These are phyloP conservation scores for Lycodopsis pacificus DNA, from an alignment of 2,797 vertebrate species.

Conservation along the genomic window DNA sequence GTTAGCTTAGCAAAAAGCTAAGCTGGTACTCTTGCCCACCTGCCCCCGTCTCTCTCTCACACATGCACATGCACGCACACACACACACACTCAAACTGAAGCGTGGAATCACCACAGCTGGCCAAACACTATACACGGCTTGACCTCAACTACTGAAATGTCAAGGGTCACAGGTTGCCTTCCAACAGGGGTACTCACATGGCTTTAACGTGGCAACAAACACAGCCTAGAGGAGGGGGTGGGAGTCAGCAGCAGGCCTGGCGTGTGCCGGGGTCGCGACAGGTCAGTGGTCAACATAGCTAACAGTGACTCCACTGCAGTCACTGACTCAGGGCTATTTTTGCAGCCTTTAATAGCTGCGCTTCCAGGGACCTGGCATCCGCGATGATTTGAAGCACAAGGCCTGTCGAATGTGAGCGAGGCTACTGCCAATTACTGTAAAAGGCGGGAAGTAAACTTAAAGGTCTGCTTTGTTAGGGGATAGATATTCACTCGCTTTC, in stretches of 20 bases:
- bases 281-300: slow-evolving; percentile 62
- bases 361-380: slow-evolving; percentile 56
- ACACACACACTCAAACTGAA: slow-evolving; percentile 14
- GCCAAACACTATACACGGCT: slow-evolving; percentile 39
- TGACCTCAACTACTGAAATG: slow-evolving; percentile 58
- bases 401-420: slow-evolving; percentile 25
- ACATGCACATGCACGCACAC: too few relatives aligned
- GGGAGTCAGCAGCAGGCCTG: slow-evolving; percentile 46
- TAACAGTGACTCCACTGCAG: slow-evolving; percentile 60
- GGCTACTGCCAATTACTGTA: slow-evolving; percentile 45
- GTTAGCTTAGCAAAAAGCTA: background rate
- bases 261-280: slow-evolving; percentile 72
- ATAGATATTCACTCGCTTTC: slow-evolving; percentile 6
- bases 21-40: slow-evolving; percentile 21
- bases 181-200: slow-evolving; percentile 65
- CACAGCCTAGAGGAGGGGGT: slow-evolving; percentile 29
- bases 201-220: slow-evolving; percentile 68
- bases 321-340: slow-evolving; percentile 45
- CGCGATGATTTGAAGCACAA: slow-evolving; percentile 39
- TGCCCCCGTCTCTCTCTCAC: slow-evolving; percentile 27
- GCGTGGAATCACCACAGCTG: slow-evolving; percentile 58
- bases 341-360: slow-evolving; percentile 46
- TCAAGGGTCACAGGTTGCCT: slow-evolving; percentile 74
- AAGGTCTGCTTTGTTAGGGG: slow-evolving; percentile 36
- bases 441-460: slow-evolving; percentile 34